Conservation (phyloP, 2,888 invertebrate genomes). For the Euzetes globulus region DNA sequence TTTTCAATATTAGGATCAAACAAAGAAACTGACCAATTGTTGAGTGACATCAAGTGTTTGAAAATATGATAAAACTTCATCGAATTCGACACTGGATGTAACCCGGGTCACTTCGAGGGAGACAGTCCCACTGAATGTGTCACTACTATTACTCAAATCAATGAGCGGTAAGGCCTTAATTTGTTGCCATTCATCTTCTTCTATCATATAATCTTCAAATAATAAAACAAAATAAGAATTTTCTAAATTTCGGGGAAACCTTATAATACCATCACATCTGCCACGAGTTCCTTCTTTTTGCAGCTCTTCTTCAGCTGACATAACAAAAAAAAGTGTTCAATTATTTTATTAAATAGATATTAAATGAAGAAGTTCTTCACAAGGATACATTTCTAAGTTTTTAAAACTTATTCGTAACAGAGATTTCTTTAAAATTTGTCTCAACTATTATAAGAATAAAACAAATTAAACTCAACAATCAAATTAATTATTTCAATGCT, state of each 20-base stretch:
- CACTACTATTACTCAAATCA: slow-evolving; percentile 1
- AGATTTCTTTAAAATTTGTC: too few relatives aligned
- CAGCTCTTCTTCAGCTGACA: background rate
- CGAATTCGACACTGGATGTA: background rate
- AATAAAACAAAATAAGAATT: background rate
- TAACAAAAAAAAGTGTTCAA: background rate
- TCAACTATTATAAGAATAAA: too few relatives aligned
- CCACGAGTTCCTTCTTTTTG: background rate
- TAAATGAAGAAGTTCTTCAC: too few relatives aligned
- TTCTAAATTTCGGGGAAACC: background rate
- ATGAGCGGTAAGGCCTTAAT: slow-evolving; percentile 33
- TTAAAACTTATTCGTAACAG: too few relatives aligned
- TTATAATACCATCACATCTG: slow-evolving; percentile 1
- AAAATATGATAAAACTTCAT: slow-evolving; percentile 41
- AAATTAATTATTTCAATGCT: too few relatives aligned
- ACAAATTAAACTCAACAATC: too few relatives aligned
- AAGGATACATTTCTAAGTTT: too few relatives aligned
- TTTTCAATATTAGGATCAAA: too few relatives aligned
- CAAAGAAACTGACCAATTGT: slow-evolving; percentile 37
- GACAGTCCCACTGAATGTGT: background rate
- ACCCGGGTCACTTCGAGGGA: background rate
- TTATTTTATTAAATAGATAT: too few relatives aligned
- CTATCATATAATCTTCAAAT: background rate
- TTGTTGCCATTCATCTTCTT: slow-evolving; percentile 27
- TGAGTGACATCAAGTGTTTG: slow-evolving; percentile 38